Conservation (phyloP, 2,888 invertebrate species). For the Cyaniris semiargus region DNA sequence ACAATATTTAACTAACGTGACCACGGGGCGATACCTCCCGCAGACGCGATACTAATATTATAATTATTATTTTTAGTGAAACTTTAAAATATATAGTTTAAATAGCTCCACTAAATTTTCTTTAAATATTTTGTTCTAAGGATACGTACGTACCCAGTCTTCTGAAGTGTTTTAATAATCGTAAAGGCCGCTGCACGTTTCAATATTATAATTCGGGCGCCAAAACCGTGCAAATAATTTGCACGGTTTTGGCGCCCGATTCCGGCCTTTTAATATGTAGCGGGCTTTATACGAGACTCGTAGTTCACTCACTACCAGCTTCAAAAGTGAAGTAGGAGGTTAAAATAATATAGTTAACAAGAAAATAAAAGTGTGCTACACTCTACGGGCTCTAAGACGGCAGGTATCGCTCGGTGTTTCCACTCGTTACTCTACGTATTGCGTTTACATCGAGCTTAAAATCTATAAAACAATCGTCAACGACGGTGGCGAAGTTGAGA, state of each 20-base stretch:
- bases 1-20: constrained; percentile 4
- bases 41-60: neutral
- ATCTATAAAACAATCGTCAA: constrained; percentile 25
- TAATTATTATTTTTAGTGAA: too few relatives aligned
- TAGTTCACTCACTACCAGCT: neutral
- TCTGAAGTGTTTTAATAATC: too few relatives aligned
- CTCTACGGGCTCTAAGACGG: neutral
- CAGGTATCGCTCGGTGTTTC: neutral
- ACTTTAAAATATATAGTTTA: too few relatives aligned
- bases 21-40: neutral
- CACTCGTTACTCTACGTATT: constrained; percentile 21
- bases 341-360: neutral
- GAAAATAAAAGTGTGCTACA: neutral
- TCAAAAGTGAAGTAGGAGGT: neutral
- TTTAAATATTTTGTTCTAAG: too few relatives aligned
- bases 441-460: constrained; percentile 31
- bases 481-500: constrained; percentile 15
- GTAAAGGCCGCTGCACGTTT: too few relatives aligned
- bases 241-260: too few relatives aligned
- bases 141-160: too few relatives aligned
- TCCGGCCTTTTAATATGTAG: too few relatives aligned
- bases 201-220: too few relatives aligned
- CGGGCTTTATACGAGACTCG: too few relatives aligned
- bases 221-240: too few relatives aligned
- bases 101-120: too few relatives aligned